phyloP scores from a whole-genome alignment of 2,113 vertebrate genomes.

The Spea multiplicata region DNA sequence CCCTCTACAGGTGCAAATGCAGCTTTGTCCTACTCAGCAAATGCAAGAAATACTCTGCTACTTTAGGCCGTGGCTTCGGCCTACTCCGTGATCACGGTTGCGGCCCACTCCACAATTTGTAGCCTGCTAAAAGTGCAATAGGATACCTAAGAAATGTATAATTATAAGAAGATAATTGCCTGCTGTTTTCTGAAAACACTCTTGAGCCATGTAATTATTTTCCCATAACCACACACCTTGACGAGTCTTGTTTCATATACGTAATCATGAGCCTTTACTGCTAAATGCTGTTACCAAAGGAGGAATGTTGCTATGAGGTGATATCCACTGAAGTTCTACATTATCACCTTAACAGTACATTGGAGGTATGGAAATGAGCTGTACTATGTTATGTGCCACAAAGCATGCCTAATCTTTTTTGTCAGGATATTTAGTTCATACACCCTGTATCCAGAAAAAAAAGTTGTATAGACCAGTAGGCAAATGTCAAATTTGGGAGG shows the following conservation, averaged over 20 bases:
- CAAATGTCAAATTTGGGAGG: too few species aligned
- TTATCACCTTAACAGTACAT: background rate
- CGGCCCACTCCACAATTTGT: too few species aligned
- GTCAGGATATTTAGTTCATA: background rate
- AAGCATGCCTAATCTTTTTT: background rate
- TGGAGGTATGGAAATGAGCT: background rate
- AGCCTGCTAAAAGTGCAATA: slow-evolving; percentile 7
- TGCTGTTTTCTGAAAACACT: slow-evolving; percentile 24
- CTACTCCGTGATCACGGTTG: too few species aligned
- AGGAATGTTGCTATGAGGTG: background rate
- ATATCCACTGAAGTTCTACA: slow-evolving; percentile 1
- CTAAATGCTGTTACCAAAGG: background rate
- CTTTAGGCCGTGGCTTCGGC: too few species aligned
- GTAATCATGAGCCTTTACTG: background rate
- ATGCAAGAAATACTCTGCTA: too few species aligned
- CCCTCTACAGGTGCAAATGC: too few species aligned
- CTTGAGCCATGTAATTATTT: slow-evolving; percentile 14
- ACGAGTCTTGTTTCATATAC: background rate
- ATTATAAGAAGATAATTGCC: slow-evolving; percentile 19
- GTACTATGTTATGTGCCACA: background rate
- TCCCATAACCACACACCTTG: slow-evolving; percentile 17
- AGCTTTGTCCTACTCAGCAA: too few species aligned
- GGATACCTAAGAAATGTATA: slow-evolving; percentile 2
- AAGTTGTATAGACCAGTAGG: too few species aligned
- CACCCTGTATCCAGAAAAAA: background rate